These are phyloP conservation scores for Tympanoctomys barrerae DNA, from an alignment of 2,797 vertebrate species.

Conservation along the genomic window DNA sequence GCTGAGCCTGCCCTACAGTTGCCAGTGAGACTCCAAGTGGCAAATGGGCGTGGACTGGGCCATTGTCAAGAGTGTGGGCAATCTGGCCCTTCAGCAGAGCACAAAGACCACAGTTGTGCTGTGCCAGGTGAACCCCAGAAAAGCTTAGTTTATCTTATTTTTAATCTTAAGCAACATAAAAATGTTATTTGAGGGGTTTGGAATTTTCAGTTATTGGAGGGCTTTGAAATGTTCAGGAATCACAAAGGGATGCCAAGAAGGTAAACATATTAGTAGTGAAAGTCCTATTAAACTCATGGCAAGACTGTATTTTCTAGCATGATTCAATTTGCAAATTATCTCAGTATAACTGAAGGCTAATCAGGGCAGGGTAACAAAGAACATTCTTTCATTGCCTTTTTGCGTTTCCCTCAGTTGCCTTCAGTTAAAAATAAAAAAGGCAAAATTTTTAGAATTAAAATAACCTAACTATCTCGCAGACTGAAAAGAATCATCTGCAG, in stretches of 20 bases:
- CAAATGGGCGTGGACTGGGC: background rate
- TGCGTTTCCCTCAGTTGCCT: slow-evolving; percentile 36
- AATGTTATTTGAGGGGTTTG: background rate
- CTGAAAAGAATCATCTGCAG: slow-evolving; percentile 56
- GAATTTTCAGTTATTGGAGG: background rate
- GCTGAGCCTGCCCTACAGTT: background rate
- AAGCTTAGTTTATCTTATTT: slow-evolving; percentile 26
- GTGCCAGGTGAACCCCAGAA: too few species aligned
- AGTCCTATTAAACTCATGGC: background rate
- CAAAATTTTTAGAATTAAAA: slow-evolving; percentile 46
- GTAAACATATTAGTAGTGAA: background rate
- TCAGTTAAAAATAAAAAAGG: background rate
- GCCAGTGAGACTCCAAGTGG: slow-evolving; percentile 35
- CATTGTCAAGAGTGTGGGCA: background rate
- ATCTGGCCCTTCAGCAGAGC: background rate
- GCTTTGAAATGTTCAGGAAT: slow-evolving; percentile 54
- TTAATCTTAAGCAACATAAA: slow-evolving; percentile 12
- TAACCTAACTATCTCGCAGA: background rate
- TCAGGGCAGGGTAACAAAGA: background rate
- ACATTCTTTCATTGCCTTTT: background rate
- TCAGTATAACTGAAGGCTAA: background rate
- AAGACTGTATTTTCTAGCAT: slow-evolving; percentile 3
- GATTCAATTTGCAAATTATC: slow-evolving; percentile 31
- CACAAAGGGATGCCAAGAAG: background rate
- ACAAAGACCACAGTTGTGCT: background rate